These are phyloP conservation scores for Mionectes olivaceus DNA, from an alignment of 2,797 vertebrate genomes.

Conservation along the genomic window DNA sequence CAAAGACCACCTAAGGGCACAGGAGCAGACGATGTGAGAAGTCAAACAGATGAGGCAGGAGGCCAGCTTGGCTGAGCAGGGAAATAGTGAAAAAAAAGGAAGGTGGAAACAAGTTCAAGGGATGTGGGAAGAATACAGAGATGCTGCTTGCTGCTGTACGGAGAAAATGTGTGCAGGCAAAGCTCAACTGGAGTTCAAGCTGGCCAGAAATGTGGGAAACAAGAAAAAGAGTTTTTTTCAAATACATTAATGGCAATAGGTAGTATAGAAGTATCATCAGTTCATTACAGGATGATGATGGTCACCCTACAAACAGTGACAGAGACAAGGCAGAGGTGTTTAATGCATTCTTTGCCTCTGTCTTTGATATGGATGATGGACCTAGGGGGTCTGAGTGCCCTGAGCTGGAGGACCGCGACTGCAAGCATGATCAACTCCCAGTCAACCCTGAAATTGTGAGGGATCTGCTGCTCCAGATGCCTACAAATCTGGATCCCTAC, in stretches of 20 bases:
- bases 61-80: background rate
- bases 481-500: no score
- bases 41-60: background rate
- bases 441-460: background rate
- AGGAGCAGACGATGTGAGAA: background rate
- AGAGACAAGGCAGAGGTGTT: background rate
- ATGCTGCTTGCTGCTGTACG: background rate
- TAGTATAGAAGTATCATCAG: background rate
- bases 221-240: background rate
- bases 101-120: background rate
- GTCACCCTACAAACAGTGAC: background rate
- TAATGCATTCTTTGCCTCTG: background rate
- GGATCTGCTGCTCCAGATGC: background rate
- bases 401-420: background rate
- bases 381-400: background rate
- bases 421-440: background rate
- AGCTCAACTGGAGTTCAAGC: background rate
- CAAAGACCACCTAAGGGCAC: background rate
- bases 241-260: background rate
- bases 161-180: background rate
- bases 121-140: background rate
- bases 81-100: background rate
- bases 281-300: background rate
- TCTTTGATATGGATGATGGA: background rate
- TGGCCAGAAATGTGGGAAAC: background rate